Percentiles rank a stretch among this genome's conserved stretches.
These are phyloP conservation scores for Planococcus citri DNA, from an alignment of 1,140 invertebrate genomes.

Conservation along the genomic window DNA sequence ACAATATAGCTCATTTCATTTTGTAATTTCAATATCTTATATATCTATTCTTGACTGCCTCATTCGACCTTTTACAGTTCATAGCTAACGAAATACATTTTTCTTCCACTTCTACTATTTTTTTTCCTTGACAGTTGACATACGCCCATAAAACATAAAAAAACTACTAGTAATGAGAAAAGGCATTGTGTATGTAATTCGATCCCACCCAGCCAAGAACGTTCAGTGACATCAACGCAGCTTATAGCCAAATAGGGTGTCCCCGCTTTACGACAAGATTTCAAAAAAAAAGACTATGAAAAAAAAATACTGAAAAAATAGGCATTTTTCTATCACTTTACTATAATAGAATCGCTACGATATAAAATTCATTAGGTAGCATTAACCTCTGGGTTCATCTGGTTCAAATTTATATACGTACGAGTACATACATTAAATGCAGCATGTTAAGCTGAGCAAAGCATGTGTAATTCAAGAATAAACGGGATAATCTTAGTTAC, in stretches of 20 bases:
- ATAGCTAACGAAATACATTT: no score
- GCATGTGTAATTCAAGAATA: not conserved
- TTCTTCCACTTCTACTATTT: no score
- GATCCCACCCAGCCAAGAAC: not conserved
- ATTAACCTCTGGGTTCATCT: not conserved
- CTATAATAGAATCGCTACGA: not conserved
- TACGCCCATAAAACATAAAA: not conserved
- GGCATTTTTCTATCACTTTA: slow-evolving; percentile 11
- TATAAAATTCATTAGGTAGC: not conserved
- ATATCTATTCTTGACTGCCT: no score
- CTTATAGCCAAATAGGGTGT: not conserved
- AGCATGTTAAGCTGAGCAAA: not conserved
- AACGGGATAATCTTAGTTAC: no score
- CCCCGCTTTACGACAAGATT: not conserved
- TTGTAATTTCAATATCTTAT: no score
- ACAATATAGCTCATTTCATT: no score
- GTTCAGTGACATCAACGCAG: slow-evolving; percentile 1
- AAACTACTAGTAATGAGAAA: no score
- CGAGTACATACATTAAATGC: not conserved
- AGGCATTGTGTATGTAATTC: no score
- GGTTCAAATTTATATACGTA: not conserved
- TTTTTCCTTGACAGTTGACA: not conserved
- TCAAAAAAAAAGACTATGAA: not conserved
- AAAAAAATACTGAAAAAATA: not conserved
- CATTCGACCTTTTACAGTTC: no score